Evolutionary conservation across 2,113 vertebrate species (phyloP).

Genomic region (Okapia johnstoni): DNA sequence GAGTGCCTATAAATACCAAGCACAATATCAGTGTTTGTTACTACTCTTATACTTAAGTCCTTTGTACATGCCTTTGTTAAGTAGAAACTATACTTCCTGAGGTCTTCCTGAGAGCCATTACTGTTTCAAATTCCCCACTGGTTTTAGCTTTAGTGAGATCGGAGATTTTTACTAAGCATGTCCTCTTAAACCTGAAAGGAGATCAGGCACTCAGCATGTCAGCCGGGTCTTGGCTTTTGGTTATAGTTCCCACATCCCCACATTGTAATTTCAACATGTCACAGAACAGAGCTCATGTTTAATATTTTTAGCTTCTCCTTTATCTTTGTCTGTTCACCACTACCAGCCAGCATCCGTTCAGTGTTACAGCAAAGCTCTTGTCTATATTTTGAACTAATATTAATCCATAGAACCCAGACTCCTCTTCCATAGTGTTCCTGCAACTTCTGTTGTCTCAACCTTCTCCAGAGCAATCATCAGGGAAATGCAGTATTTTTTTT

Average conservation of each 20-base stretch:
- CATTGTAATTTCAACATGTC: neutral
- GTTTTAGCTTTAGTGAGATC: neutral
- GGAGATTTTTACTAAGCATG: neutral
- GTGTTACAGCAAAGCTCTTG: neutral
- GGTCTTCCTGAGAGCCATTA: neutral
- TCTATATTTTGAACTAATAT: neutral
- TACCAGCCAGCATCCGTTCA: neutral
- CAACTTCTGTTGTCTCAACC: neutral
- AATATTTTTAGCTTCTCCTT: neutral
- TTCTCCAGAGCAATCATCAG: neutral
- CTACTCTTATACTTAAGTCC: neutral
- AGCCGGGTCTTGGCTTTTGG: neutral
- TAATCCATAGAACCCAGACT: neutral
- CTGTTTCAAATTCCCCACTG: neutral
- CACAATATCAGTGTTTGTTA: neutral
- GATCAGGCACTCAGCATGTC: rapidly evolving
- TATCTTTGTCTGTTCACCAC: neutral
- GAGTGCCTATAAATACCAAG: neutral
- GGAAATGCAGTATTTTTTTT: neutral
- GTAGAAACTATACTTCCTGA: neutral
- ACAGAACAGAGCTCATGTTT: neutral
- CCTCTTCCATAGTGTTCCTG: neutral
- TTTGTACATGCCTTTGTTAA: neutral
- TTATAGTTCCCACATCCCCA: neutral
- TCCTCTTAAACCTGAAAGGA: neutral